A percentile compares a stretch with the other conserved stretches of the same genome.
These are phyloP conservation scores for Cirrhinus mrigala DNA, from an alignment of 2,797 vertebrate species.

Conservation along the genomic window DNA sequence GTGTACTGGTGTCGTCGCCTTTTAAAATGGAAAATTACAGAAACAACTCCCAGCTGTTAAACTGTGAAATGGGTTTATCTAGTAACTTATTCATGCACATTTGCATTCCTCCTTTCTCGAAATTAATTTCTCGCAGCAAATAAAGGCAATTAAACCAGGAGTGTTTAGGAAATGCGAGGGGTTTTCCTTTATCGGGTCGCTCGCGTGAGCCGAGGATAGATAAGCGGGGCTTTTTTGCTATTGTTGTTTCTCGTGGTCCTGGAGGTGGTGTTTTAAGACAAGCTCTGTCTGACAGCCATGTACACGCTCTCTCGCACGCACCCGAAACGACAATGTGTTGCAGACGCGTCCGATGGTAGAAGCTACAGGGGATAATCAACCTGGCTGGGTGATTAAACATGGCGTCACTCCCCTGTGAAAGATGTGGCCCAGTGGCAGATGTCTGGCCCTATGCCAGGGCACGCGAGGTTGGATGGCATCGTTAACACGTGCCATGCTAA, in stretches of 20 bases:
- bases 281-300: slow-evolving; percentile 31
- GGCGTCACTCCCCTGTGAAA: slow-evolving; percentile 56
- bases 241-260: slow-evolving; percentile 14
- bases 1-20: slow-evolving; percentile 77
- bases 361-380: slow-evolving; percentile 53
- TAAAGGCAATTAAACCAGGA: slow-evolving; percentile 72
- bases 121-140: slow-evolving; percentile 72
- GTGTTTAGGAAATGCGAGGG: slow-evolving; percentile 42
- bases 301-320: slow-evolving; percentile 2
- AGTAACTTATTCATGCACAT: slow-evolving; percentile 79
- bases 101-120: slow-evolving; percentile 66
- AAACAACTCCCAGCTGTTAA: slow-evolving; percentile 84
- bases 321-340: slow-evolving; percentile 47
- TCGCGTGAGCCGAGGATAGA: background rate
- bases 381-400: slow-evolving; percentile 60
- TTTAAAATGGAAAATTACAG: slow-evolving; percentile 83
- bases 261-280: slow-evolving; percentile 26
- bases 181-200: background rate
- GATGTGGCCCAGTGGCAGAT: slow-evolving; percentile 57
- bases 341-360: slow-evolving; percentile 20
- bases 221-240: background rate
- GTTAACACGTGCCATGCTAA: slow-evolving; percentile 58
- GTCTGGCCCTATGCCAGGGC: slow-evolving; percentile 54
- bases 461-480: slow-evolving; percentile 40
- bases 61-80: slow-evolving; percentile 75